These are phyloP conservation scores for Drosophila lowei DNA, from an alignment of 1,140 invertebrate species.

Conservation along the genomic window DNA sequence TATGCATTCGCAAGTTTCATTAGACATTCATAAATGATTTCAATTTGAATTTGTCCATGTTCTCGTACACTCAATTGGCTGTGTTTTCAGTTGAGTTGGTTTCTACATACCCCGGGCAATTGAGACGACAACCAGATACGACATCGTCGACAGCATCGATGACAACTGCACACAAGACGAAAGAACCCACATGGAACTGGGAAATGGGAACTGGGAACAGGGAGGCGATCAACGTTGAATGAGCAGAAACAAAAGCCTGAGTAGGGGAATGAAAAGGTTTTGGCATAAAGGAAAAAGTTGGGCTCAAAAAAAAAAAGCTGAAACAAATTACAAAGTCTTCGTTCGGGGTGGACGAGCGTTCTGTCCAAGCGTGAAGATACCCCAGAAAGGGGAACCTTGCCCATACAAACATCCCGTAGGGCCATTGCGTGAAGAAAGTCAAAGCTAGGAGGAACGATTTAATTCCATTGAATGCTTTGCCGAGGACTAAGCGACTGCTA, in stretches of 20 bases:
- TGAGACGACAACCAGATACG: conserved; percentile 28
- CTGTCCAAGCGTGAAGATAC: conserved; percentile 2
- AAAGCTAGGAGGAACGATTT: conserved; percentile 35
- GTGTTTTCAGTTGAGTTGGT: conserved; percentile 67
- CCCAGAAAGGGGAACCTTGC: neutral
- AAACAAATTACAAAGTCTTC: conserved; percentile 51
- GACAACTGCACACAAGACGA: conserved; percentile 33
- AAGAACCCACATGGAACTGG: conserved; percentile 10
- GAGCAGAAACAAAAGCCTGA: conserved; percentile 56
- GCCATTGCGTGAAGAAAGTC: conserved; percentile 10
- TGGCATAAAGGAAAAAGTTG: conserved; percentile 9
- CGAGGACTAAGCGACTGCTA: conserved; percentile 35
- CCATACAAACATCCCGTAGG: no score
- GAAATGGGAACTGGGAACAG: neutral
- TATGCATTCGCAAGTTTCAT: conserved; percentile 7
- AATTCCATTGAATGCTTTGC: conserved; percentile 49
- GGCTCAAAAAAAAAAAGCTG: conserved; percentile 16
- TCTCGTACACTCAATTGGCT: conserved; percentile 62
- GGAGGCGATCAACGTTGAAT: conserved; percentile 53
- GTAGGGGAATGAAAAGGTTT: conserved; percentile 15
- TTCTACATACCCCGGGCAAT: conserved; percentile 47
- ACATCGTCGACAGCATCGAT: conserved; percentile 18
- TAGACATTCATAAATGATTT: conserved; percentile 50
- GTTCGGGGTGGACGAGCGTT: conserved; percentile 12
- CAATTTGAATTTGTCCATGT: conserved; percentile 46